Percentiles rank a stretch among this genome's conserved stretches.
phyloP scores from a whole-genome alignment of 1,140 invertebrate species.

The Tetramorium parvispinum region DNA sequence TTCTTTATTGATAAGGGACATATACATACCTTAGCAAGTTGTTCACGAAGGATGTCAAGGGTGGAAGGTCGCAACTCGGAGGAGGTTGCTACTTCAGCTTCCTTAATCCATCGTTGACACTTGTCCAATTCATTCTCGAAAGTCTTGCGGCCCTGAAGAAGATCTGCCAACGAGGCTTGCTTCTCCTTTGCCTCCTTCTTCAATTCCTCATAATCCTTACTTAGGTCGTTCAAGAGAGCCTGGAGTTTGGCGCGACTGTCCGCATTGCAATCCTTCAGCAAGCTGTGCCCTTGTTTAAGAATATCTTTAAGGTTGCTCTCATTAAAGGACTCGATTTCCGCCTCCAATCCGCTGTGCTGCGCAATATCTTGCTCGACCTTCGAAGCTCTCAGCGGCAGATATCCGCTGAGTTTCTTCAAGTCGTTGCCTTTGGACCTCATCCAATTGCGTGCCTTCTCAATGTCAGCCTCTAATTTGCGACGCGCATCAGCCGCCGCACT shows the following conservation, averaged over 20 bases:
- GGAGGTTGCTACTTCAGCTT: slow-evolving; percentile 94
- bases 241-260: slow-evolving; percentile 89
- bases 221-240: slow-evolving; percentile 89
- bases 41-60: slow-evolving; percentile 93
- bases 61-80: slow-evolving; percentile 92
- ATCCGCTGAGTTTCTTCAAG: slow-evolving; percentile 90
- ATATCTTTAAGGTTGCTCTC: slow-evolving; percentile 91
- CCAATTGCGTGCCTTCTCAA: slow-evolving; percentile 93
- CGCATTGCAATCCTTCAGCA: slow-evolving; percentile 93
- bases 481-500: slow-evolving; percentile 89
- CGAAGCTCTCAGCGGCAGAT: slow-evolving; percentile 90
- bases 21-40: slow-evolving; percentile 89
- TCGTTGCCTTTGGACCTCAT: slow-evolving; percentile 91
- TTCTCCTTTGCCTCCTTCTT: slow-evolving; percentile 91
- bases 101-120: slow-evolving; percentile 93
- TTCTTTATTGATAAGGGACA: not conserved
- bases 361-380: slow-evolving; percentile 92
- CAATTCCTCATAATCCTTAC: slow-evolving; percentile 89
- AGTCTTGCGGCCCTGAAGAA: slow-evolving; percentile 90
- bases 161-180: slow-evolving; percentile 89
- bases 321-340: slow-evolving; percentile 92
- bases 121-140: slow-evolving; percentile 93
- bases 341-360: slow-evolving; percentile 90
- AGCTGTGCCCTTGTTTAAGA: slow-evolving; percentile 90
- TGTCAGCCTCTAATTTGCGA: slow-evolving; percentile 91